phyloP scores from a whole-genome alignment of 2,113 vertebrate genomes.

The Marcusenius ussheri region DNA sequence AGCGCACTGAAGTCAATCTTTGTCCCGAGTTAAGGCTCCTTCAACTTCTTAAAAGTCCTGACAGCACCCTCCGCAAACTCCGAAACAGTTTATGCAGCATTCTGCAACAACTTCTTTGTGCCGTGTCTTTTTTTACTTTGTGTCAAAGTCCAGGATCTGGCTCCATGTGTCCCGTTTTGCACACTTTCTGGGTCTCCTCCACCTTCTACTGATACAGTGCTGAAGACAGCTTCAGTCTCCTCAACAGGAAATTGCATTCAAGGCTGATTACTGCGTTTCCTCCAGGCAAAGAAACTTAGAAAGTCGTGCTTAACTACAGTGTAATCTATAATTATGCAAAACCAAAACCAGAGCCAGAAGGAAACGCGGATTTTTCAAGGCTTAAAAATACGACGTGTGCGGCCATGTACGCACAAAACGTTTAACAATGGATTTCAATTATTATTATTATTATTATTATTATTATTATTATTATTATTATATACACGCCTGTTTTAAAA shows the following conservation, averaged over 20 bases:
- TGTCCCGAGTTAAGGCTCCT: background rate
- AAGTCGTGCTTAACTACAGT: conserved; percentile 46
- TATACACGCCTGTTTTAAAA: background rate
- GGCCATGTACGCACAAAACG: background rate
- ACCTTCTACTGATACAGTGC: conserved; percentile 19
- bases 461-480: background rate
- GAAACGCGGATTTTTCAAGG: background rate
- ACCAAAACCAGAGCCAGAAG: conserved; percentile 44
- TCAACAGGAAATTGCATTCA: conserved; percentile 64
- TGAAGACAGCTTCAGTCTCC: conserved; percentile 44
- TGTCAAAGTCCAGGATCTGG: background rate
- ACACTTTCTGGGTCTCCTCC: conserved; percentile 19
- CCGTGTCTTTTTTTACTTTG: conserved; percentile 8
- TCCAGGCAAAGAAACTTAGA: conserved; percentile 52
- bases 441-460: background rate
- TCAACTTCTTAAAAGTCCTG: conserved; percentile 7
- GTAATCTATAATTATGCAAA: conserved; percentile 58
- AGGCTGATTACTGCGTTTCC: conserved; percentile 62
- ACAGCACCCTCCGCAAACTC: conserved; percentile 6
- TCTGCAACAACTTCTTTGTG: background rate
- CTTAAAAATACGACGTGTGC: background rate
- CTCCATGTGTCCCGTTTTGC: conserved; percentile 16
- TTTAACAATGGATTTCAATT: conserved; percentile 19
- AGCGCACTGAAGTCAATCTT: conserved; percentile 9
- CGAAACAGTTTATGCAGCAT: background rate